phyloP scores from a whole-genome alignment of 1,140 invertebrate genomes.

The Drosophila nigromelanica region DNA sequence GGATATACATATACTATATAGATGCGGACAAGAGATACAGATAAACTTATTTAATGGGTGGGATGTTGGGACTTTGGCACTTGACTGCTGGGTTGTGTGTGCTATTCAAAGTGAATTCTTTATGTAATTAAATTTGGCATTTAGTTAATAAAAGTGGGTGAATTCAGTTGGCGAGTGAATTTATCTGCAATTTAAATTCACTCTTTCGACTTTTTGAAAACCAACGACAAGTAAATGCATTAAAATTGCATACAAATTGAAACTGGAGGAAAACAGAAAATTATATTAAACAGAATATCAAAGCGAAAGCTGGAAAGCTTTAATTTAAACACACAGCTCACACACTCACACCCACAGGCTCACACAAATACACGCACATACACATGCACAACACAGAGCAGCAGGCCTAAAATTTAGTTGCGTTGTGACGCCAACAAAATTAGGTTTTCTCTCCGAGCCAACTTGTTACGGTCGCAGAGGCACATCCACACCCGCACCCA shows the following conservation, averaged over 20 bases:
- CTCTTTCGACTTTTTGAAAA: too few relatives aligned
- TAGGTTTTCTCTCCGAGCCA: conserved; percentile 27
- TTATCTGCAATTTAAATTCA: too few relatives aligned
- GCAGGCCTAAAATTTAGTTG: conserved; percentile 17
- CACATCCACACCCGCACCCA: background rate
- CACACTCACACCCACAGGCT: background rate
- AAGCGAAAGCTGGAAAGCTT: conserved; percentile 4
- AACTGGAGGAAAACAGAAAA: background rate
- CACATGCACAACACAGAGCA: background rate
- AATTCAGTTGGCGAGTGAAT: too few relatives aligned
- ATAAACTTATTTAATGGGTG: background rate
- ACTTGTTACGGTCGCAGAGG: conserved; percentile 57
- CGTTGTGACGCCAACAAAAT: conserved; percentile 10
- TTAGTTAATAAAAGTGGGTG: too few relatives aligned
- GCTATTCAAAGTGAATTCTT: background rate
- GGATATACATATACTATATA: background rate
- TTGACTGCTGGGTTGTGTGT: background rate
- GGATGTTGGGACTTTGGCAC: too few relatives aligned
- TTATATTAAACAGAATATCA: background rate
- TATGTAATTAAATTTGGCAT: too few relatives aligned
- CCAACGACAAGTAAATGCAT: too few relatives aligned
- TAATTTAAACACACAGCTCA: conserved; percentile 1
- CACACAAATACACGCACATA: background rate
- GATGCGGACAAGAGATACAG: background rate
- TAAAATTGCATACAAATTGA: background rate